Evolutionary conservation across 2,888 invertebrate genomes (phyloP).

Genomic region (Dione vanillae): DNA sequence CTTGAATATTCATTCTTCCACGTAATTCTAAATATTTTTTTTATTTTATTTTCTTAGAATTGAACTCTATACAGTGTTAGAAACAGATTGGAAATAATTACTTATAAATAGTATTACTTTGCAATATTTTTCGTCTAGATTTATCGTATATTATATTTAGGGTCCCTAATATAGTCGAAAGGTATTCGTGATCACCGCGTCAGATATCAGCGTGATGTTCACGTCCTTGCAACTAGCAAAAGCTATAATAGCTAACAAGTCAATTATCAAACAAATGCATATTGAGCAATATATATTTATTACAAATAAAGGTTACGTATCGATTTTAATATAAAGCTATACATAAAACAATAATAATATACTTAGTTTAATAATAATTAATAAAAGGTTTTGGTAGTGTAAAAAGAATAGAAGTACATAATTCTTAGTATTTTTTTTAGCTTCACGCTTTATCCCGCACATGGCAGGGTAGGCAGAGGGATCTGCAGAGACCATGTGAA

Average conservation of each 20-base stretch:
- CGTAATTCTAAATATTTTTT: no score
- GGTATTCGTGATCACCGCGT: conserved; percentile 65
- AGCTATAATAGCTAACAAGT: conserved; percentile 50
- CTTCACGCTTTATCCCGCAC: no score
- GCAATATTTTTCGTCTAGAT: no score
- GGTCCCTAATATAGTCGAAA: conserved; percentile 53
- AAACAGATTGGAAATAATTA: no score
- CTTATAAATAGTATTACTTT: no score
- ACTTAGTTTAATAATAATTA: background rate
- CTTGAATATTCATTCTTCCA: no score
- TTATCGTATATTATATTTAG: background rate
- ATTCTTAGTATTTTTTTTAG: no score
- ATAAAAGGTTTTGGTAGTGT: no score
- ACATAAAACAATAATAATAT: background rate
- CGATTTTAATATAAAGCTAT: background rate
- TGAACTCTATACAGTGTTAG: no score
- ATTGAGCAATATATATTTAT: conserved; percentile 26
- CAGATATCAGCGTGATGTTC: conserved; percentile 68
- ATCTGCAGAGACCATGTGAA: no score
- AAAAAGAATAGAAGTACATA: background rate
- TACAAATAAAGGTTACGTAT: conserved; percentile 16
- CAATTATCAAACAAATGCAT: conserved; percentile 47
- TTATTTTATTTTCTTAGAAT: no score
- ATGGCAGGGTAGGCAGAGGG: no score
- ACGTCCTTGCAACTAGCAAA: conserved; percentile 63